These are phyloP conservation scores for Philereme vetulata DNA, from an alignment of 2,888 invertebrate genomes.

Conservation along the genomic window DNA sequence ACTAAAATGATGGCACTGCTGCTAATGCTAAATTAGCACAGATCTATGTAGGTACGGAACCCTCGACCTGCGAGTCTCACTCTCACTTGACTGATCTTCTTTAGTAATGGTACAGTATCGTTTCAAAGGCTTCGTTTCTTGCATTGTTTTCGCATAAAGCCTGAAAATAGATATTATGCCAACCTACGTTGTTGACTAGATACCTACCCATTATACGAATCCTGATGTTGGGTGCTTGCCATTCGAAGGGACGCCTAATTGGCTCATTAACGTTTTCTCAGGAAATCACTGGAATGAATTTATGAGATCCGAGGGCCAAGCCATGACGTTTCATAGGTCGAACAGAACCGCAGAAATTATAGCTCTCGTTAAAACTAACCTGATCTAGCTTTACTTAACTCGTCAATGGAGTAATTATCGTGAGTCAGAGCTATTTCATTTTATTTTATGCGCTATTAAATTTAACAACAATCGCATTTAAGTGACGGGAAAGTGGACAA, in stretches of 20 bases:
- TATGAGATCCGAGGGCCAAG: constrained; percentile 24
- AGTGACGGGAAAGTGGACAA: constrained; percentile 72
- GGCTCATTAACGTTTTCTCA: constrained; percentile 42
- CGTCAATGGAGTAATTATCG: constrained; percentile 61
- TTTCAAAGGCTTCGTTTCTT: too few relatives aligned
- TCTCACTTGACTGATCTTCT: too few relatives aligned
- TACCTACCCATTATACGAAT: too few relatives aligned
- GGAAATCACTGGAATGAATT: constrained; percentile 20
- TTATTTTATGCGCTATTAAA: constrained; percentile 77
- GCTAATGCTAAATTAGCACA: too few relatives aligned
- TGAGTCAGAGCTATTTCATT: constrained; percentile 62
- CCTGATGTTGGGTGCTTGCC: constrained; percentile 34
- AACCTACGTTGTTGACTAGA: too few relatives aligned
- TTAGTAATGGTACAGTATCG: too few relatives aligned
- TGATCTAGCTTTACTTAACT: constrained; percentile 44
- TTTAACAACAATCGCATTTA: constrained; percentile 80
- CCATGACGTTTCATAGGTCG: constrained; percentile 26
- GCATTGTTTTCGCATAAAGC: too few relatives aligned
- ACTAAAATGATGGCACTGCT: too few relatives aligned
- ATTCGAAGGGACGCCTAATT: constrained; percentile 47
- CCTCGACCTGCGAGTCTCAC: too few relatives aligned
- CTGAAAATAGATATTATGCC: too few relatives aligned
- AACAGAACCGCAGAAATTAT: constrained; percentile 34
- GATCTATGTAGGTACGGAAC: too few relatives aligned
- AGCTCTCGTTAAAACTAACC: constrained; percentile 37